These are phyloP conservation scores for Anarsia innoxiella DNA, from an alignment of 2,888 invertebrate species.

Conservation along the genomic window DNA sequence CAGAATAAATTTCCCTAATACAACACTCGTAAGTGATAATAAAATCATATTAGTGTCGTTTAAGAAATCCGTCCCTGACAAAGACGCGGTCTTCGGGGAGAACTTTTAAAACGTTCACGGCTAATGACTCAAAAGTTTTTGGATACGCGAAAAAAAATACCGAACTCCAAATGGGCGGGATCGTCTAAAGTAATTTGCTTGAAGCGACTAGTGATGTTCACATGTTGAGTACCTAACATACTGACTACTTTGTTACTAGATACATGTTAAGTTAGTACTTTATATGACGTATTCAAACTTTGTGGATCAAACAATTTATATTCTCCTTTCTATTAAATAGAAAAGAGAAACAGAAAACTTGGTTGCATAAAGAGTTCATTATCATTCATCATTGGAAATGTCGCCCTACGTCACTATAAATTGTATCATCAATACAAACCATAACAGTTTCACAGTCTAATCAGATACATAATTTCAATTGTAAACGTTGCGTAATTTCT, in stretches of 20 bases:
- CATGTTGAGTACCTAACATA: background rate
- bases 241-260: too few relatives aligned
- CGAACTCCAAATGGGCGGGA: slow-evolving; percentile 34
- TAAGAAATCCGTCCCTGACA: slow-evolving; percentile 6
- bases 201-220: slow-evolving; percentile 12
- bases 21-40: slow-evolving; percentile 4
- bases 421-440: too few relatives aligned
- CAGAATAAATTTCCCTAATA: background rate
- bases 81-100: slow-evolving; percentile 5
- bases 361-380: too few relatives aligned
- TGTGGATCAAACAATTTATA: background rate
- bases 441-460: too few relatives aligned
- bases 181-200: slow-evolving; percentile 31
- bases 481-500: too few relatives aligned
- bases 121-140: slow-evolving; percentile 39
- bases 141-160: slow-evolving; percentile 26
- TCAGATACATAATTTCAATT: too few relatives aligned
- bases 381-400: too few relatives aligned
- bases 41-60: slow-evolving; percentile 10
- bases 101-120: slow-evolving; percentile 22
- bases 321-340: too few relatives aligned
- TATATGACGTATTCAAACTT: background rate
- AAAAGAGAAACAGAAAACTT: too few relatives aligned
- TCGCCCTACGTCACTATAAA: too few relatives aligned
- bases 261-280: background rate